Percentiles rank a stretch among this genome's conserved stretches.
phyloP scores from a whole-genome alignment of 2,797 vertebrate species.

The Fringilla coelebs region DNA sequence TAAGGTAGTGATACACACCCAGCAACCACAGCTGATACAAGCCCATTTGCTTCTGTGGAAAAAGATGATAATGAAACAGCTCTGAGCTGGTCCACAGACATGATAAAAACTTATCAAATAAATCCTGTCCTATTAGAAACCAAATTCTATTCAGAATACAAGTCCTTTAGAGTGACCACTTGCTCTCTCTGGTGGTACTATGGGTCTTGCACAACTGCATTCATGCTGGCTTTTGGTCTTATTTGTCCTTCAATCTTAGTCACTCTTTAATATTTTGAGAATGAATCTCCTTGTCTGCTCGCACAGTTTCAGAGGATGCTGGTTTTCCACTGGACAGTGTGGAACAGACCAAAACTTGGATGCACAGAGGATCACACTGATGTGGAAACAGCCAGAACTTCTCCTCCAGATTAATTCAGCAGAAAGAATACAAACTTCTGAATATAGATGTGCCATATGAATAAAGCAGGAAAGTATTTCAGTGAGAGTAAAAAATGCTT shows the following conservation, averaged over 20 bases:
- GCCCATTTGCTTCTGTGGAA: neutral
- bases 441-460: neutral
- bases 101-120: neutral
- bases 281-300: neutral
- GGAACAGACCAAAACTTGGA: neutral
- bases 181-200: neutral
- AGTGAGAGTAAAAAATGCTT: neutral
- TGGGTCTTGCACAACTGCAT: neutral
- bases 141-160: neutral
- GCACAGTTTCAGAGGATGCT: neutral
- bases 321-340: neutral
- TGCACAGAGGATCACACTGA: neutral
- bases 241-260: neutral
- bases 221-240: neutral
- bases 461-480: neutral
- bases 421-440: neutral
- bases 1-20: neutral
- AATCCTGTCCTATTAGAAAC: neutral
- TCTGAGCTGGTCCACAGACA: neutral
- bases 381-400: neutral
- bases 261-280: neutral
- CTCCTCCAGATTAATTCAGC: neutral
- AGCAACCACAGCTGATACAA: neutral
- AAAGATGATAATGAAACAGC: neutral
- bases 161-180: neutral